Evolutionary conservation across 2,113 vertebrate species (phyloP).

Genomic region (Hypanus sabinus): DNA sequence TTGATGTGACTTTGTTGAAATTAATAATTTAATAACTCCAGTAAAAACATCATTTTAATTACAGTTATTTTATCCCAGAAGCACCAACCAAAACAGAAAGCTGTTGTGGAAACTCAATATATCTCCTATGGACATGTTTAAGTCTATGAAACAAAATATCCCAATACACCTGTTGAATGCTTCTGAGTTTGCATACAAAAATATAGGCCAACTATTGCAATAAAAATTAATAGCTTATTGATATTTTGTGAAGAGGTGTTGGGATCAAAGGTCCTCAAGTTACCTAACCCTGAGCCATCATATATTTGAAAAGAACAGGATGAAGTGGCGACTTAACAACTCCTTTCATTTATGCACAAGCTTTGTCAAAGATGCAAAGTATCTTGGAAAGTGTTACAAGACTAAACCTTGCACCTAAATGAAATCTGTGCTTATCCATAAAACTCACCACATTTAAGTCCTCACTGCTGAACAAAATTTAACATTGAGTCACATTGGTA

Average conservation of each 20-base stretch:
- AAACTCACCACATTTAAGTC: no score
- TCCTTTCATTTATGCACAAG: neutral
- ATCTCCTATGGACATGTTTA: constrained; percentile 55
- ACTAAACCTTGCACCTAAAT: no score
- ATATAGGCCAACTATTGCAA: neutral
- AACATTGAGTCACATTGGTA: no score
- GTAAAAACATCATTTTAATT: constrained; percentile 58
- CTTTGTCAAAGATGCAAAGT: no score
- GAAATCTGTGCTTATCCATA: no score
- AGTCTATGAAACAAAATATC: constrained; percentile 54
- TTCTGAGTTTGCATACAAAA: constrained; percentile 48
- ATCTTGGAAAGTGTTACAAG: no score
- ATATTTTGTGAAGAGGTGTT: neutral
- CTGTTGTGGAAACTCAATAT: constrained; percentile 62
- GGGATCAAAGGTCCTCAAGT: neutral
- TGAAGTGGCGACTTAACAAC: neutral
- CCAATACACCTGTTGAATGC: constrained; percentile 50
- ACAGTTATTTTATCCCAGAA: constrained; percentile 58
- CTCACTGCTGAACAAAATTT: no score
- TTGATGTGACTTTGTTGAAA: constrained; percentile 48
- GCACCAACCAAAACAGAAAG: constrained; percentile 50
- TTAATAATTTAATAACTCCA: constrained; percentile 55
- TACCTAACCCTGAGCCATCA: neutral
- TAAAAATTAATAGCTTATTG: neutral
- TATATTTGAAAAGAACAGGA: neutral